These are phyloP conservation scores for Cardiocondyla obscurior DNA, from an alignment of 1,140 invertebrate genomes.

Conservation along the genomic window DNA sequence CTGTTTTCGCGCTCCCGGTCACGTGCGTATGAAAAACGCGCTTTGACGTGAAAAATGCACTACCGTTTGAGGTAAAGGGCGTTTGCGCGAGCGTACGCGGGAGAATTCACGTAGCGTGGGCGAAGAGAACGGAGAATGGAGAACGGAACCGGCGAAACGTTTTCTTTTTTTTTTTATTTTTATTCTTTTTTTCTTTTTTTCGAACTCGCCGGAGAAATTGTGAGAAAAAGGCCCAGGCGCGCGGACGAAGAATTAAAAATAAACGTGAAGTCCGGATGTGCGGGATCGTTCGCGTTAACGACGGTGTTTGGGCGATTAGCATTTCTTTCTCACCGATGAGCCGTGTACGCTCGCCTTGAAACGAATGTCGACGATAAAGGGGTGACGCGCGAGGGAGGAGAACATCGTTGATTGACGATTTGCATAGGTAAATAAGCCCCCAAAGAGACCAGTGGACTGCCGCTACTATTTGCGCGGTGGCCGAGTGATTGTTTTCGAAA, in stretches of 20 bases:
- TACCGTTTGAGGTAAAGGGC: constrained; percentile 40
- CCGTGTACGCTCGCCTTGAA: constrained; percentile 6
- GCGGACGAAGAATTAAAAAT: neutral
- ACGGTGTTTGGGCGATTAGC: neutral
- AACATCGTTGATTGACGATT: constrained; percentile 70
- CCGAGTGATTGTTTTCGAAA: constrained; percentile 71
- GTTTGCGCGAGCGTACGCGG: constrained; percentile 18
- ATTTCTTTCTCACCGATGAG: neutral
- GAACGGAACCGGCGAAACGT: neutral
- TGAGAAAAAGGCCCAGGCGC: constrained; percentile 3
- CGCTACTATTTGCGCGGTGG: constrained; percentile 62
- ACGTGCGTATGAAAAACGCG: constrained; percentile 54
- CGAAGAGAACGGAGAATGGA: neutral
- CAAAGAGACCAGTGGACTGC: constrained; percentile 57
- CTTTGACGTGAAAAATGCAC: constrained; percentile 55
- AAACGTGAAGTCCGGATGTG: neutral
- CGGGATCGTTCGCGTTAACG: neutral
- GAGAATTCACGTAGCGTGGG: neutral
- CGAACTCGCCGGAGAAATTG: constrained; percentile 15
- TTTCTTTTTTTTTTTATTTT: neutral
- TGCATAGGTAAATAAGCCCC: constrained; percentile 73
- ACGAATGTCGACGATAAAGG: constrained; percentile 4
- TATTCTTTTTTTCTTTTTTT: constrained; percentile 18
- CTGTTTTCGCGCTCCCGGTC: constrained; percentile 45
- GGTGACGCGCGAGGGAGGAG: neutral